These are phyloP conservation scores for Zaprionus camerounensis DNA, from an alignment of 1,140 invertebrate genomes.

Conservation along the genomic window DNA sequence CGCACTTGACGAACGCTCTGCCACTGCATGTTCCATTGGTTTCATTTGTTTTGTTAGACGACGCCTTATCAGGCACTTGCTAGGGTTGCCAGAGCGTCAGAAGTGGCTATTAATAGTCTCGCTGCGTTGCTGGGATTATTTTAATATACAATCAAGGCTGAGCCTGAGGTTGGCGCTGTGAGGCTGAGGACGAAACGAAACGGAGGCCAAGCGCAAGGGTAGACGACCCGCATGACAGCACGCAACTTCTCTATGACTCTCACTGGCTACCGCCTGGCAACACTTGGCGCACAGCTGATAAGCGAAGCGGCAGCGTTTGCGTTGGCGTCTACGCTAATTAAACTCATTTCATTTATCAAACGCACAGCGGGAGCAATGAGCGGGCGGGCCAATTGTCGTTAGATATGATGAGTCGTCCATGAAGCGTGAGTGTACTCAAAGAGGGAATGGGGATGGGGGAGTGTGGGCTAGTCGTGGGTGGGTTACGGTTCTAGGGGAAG, in stretches of 20 bases:
- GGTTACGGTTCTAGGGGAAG: not conserved
- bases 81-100: constrained; percentile 34
- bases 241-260: not conserved
- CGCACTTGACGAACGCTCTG: constrained; percentile 20
- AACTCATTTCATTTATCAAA: constrained; percentile 75
- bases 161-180: not conserved
- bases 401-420: constrained; percentile 38
- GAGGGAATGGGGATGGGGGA: not conserved
- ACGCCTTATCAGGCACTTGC: constrained; percentile 32
- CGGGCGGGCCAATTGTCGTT: constrained; percentile 49
- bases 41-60: constrained; percentile 20
- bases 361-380: constrained; percentile 53
- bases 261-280: constrained; percentile 40
- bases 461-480: too few species aligned
- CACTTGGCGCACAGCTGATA: constrained; percentile 55
- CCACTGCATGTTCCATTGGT: constrained; percentile 27
- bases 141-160: constrained; percentile 33
- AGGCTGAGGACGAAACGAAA: not conserved
- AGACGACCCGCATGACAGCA: constrained; percentile 26
- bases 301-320: constrained; percentile 23
- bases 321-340: constrained; percentile 64
- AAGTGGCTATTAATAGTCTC: constrained; percentile 27
- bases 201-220: constrained; percentile 4
- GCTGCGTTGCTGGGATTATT: constrained; percentile 28
- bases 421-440: not conserved